Evolutionary conservation across 2,113 vertebrate genomes (phyloP).

Genomic region (Pongo pygmaeus): DNA sequence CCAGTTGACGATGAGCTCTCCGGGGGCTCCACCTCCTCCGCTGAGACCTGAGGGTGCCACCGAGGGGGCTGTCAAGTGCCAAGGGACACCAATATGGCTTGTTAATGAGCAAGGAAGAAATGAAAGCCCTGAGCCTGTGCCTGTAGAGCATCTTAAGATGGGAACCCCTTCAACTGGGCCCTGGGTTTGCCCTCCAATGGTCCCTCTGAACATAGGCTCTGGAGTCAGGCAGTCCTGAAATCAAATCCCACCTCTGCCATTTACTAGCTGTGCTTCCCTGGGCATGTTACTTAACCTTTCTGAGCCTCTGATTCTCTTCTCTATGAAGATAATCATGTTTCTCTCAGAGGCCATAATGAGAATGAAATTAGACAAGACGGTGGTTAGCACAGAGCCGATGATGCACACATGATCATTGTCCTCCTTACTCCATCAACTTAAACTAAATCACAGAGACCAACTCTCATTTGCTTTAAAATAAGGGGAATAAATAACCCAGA

Average conservation of each 20-base stretch:
- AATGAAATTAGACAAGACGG: neutral
- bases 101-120: neutral
- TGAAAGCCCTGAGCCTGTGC: neutral
- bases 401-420: neutral
- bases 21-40: slow-evolving; percentile 94
- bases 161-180: no score
- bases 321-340: neutral
- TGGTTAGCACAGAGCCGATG: no score
- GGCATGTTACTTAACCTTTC: slow-evolving; percentile 5
- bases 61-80: slow-evolving; percentile 87
- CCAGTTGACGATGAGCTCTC: slow-evolving; percentile 96
- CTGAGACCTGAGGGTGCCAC: slow-evolving; percentile 96
- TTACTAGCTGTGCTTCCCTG: neutral
- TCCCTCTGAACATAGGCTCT: neutral
- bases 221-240: neutral
- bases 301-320: neutral
- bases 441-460: neutral
- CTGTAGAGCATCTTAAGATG: neutral
- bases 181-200: neutral
- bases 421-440: neutral
- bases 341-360: neutral
- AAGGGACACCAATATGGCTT: slow-evolving; percentile 1
- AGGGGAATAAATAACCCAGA: neutral
- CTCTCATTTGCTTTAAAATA: neutral
- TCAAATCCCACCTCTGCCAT: neutral